Conservation (phyloP, 2,113 vertebrate species). For the Paramormyrops kingsleyae region DNA sequence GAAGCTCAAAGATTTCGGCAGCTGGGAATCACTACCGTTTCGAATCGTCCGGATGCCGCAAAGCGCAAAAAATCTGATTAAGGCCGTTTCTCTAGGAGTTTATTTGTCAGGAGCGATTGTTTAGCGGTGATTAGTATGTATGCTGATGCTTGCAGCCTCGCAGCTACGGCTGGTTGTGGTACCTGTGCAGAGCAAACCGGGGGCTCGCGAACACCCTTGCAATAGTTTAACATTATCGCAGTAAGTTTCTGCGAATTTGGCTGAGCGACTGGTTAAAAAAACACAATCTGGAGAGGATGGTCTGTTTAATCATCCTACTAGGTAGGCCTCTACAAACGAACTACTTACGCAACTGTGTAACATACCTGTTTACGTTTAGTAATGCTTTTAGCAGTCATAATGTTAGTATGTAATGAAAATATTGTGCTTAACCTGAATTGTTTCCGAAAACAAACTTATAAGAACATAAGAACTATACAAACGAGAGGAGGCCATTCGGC, state of each 20-base stretch:
- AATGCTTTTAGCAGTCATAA: background rate
- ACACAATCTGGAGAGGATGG: background rate
- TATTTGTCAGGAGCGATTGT: background rate
- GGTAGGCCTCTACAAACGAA: background rate
- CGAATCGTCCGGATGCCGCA: background rate
- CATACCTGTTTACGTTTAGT: background rate
- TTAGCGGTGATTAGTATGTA: background rate
- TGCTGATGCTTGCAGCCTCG: background rate
- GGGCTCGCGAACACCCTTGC: background rate
- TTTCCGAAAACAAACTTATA: background rate
- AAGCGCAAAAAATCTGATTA: background rate
- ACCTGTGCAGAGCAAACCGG: background rate
- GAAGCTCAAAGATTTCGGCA: constrained; percentile 22
- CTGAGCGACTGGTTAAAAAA: background rate
- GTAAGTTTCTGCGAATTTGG: background rate
- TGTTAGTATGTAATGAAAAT: background rate
- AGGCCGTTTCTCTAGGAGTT: background rate
- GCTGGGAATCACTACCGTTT: background rate
- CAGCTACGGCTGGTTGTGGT: background rate
- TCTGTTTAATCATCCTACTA: background rate
- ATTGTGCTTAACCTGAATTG: background rate
- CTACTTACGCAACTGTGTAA: background rate
- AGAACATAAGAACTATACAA: too few relatives aligned
- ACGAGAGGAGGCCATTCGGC: too few relatives aligned
- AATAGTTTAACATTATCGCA: background rate